Evolutionary conservation across 2,888 invertebrate species (phyloP), one percentile per base, ranked within the genome.

Genomic region (Drosophila conformis): DNA sequence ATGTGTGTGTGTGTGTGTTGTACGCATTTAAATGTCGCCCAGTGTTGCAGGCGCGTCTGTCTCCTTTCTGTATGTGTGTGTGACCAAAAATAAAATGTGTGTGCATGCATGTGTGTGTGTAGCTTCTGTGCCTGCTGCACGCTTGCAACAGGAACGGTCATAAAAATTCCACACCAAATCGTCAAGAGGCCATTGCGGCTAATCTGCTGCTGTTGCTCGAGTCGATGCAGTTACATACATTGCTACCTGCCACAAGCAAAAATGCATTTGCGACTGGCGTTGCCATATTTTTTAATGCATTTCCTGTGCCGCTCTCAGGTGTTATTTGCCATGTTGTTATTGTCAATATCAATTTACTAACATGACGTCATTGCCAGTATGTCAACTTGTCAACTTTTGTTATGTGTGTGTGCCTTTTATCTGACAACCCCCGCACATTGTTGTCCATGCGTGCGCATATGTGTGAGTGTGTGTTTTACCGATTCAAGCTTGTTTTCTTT

Each of bases 11-110:
- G 64, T 59, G 56, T 48, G 64, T 64, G 63, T 56, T 80, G 61
- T 67, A 69, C 66, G 63, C 65, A 80, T 80, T 80, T 76, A 80
- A 80, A 80, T 80, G 81, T 75, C 80, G 78, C 65, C 67, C 65
- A 46, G 78, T 73, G 72, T 65, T 71, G 73, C 78, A 78, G 78
- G 65, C 60, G 35, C 49, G 57, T 76, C 67, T 64, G 78, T 68
- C 64, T 71, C 59, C 48, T 53, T 46, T 56, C 21, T 62, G 31
- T 42, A 13, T 63, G 62, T 62, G 51, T 69, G 78, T 77, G 68
- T 74, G 68, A 54, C 87, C 85, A 86, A 85, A 85, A 85, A 85
- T 85, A 85, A 88, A 85, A 78, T 87, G 69, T 66, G 73, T 78
- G 71, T 49, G 31, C 48, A 42, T 54, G 65, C 48, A 21, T 48